Evolutionary conservation across 2,888 invertebrate species (phyloP), one percentile per base, ranked within the genome.

Genomic region (Timandra comae): DNA sequence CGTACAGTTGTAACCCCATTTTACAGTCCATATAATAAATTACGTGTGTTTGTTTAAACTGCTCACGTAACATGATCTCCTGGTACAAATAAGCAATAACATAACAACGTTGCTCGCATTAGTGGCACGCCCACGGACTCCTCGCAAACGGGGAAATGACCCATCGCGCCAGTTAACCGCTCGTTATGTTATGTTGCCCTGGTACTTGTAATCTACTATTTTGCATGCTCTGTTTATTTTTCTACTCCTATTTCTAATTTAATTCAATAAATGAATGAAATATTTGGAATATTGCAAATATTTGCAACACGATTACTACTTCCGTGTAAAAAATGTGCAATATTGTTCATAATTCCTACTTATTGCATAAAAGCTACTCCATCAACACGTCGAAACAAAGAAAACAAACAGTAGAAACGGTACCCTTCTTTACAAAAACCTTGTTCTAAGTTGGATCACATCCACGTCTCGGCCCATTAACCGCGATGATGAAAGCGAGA

Each of bases 401-500:
- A 5, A 16, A 16, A 16, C 16, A 16, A 16, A 16, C 16, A 1
- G 16, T 24, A 10, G 10, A 24, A 24, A 24, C 24, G 24, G 26
- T 28, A 34, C 34, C 26, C 9, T 12, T 10, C n/a, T 8, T 16
- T 12, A 12, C 9, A 16, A 16, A 10, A 16, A n/a, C 19, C 10
- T 25, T 24, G 27, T 27, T 29, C 27, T 11, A 21, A 22, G 27
- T 35, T 35, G 27, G 36, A 49, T 45, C 51, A 46, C 47, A 47
- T 38, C 29, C 41, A 21, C 16, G n/a, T n/a, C n/a, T n/a, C 47
- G 56, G 49, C 52, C 49, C 45, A 53, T 32, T 53, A 52, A 40
- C 43, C 49, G 49, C 47, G 43, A 46, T 52, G 45, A 52, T 41
- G 46, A 52, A 56, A 54, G 43, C 43, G 46, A 49, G 48, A 53